Evolutionary conservation across 2,113 vertebrate genomes (phyloP).

Genomic region (Genyomyrus donnyi): DNA sequence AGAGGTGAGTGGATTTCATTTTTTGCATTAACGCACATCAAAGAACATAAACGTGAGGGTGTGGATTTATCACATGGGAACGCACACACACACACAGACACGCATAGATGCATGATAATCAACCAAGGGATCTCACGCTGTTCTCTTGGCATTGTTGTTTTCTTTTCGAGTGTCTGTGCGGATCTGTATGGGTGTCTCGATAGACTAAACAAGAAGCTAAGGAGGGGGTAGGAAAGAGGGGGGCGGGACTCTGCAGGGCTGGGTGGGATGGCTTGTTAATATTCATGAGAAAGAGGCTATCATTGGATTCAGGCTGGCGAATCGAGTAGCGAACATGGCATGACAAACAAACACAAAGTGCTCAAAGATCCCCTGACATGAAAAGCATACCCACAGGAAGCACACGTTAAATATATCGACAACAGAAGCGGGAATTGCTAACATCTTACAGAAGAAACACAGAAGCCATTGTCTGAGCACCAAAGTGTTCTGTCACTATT

Average conservation of each 20-base stretch:
- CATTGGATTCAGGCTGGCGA: not conserved
- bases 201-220: constrained; percentile 37
- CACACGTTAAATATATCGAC: not conserved
- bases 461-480: not conserved
- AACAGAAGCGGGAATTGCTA: not conserved
- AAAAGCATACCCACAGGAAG: constrained; percentile 19
- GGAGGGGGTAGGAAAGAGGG: constrained; percentile 20
- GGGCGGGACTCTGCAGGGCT: not conserved
- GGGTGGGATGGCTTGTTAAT: constrained; percentile 46
- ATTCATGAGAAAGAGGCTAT: constrained; percentile 45
- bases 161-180: constrained; percentile 27
- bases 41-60: not conserved
- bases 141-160: constrained; percentile 17
- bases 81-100: constrained; percentile 7
- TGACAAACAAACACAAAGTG: not conserved
- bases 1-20: constrained; percentile 49
- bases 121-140: constrained; percentile 34
- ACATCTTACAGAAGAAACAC: constrained; percentile 10
- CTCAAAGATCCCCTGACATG: not conserved
- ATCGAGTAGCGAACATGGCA: not conserved
- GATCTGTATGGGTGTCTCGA: constrained; percentile 33
- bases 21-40: not conserved
- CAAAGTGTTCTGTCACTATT: not conserved
- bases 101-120: constrained; percentile 7
- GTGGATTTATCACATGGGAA: constrained; percentile 4